Base-by-base conservation (phyloP, 2,797 vertebrate species). In the Acrossocheilus fasciatus region DNA sequence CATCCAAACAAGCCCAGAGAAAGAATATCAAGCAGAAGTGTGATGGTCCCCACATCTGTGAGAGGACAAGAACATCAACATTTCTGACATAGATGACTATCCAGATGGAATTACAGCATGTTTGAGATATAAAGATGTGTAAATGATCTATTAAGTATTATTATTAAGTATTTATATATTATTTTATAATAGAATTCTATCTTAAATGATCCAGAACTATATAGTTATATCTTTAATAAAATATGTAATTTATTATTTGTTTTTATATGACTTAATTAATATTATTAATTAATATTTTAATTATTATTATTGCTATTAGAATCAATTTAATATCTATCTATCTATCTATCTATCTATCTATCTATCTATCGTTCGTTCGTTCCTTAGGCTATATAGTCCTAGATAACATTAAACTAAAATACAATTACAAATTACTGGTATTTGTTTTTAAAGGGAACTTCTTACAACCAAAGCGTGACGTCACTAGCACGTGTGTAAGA, bases 31-130 rank as follows among this genome's bases (percentile, higher is more conserved):
- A 87, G 47, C 88, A 91, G 39, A 89, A 86, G 0, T 5, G 86
- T 90, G 92, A 90, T 74, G 80, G 73, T 90, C 91, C 92, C 94
- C 89, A 92, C 96, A 97, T 97, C 97, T 98, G 93, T 89, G 92
- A 64, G n/a, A 26, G 26, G 20, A 70, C 50, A 83, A 78, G 15
- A 74, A 74, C 15, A 10, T 30, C 52, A 52, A 11, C 0, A 59
- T 74, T n/a, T 36, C 34, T 43, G 14, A 20, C 64, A 68, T 14
- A 59, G 15, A 87, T 7, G 20, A 18, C 36, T 18, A 20, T 72
- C 20, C n/a, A 68, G 68, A 41, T 6, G 4, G 66, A 39, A 39
- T 69, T 69, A 20, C 34, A 17, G 12, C 54, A 69, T 57, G 50
- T 52, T 34, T 69, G 66, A 69, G 15, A 66, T 34, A 30, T 17